Base-by-base conservation (phyloP, 2,888 invertebrate species). In the Cephus nigrinus region DNA sequence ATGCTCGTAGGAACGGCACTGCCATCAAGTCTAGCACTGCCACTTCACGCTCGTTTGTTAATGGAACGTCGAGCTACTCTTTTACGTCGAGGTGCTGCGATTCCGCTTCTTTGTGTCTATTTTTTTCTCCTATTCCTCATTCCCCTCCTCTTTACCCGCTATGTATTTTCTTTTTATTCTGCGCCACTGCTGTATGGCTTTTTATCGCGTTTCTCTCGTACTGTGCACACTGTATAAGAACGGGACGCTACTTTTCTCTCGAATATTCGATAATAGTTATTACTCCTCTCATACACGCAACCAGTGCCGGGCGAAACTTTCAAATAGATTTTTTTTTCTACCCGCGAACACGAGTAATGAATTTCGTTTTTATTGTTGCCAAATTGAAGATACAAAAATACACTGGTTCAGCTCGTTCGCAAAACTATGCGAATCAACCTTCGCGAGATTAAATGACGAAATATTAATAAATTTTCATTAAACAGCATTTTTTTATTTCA, bases 71-170 rank as follows among this genome's bases (percentile, higher is more conserved):
- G 15, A 40, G 40, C 32, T 71, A 15, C 72, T 72, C 73, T 72
- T 72, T 76, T 69, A 75, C 30, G 34, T 34, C 35, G 34, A 31
- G 69, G 35, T 73, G 32, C 36, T 31, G 40, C 30, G n/a, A 30
- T 75, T 69, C 71, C 71, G 35, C 71, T 75, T 75, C 69, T 31
- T 32, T 34, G 75, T 69, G 71, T 68, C 4, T 68, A 15, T 11
- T 34, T 75, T 11, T 72, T 55, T 2, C 23, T 55, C 55, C 23
- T 23, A 23, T 55, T 23, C 55, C 55, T 55, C 23, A 23, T 55
- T 55, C 55, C 5, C 9, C 9, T 23, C 2, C 9, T 55, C 9
- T 55, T 55, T 55, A 23, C 9, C 23, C 23, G 23, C 55, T 23
- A 5, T 23, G 5, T 55, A 9, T 55, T 55, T 55, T 23, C 23